phyloP scores from a whole-genome alignment of 2,888 invertebrate species.

The Oligia strigilis region DNA sequence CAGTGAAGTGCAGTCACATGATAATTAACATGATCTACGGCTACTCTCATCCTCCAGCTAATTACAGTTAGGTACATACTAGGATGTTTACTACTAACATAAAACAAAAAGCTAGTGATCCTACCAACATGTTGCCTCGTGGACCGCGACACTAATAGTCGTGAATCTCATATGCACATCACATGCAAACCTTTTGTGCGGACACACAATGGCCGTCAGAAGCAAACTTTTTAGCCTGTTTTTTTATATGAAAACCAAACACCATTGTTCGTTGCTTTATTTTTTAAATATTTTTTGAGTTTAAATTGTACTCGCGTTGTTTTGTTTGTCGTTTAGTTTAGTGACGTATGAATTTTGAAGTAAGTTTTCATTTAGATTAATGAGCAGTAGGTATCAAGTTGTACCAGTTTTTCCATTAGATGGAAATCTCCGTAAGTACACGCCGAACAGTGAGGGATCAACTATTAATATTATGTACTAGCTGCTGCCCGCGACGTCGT shows the following conservation, averaged over 20 bases:
- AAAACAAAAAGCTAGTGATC: not conserved
- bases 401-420: not conserved
- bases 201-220: slow-evolving; percentile 71
- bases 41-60: not conserved
- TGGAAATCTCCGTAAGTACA: too few relatives aligned
- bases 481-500: too few relatives aligned
- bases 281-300: slow-evolving; percentile 53
- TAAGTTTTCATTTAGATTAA: not conserved
- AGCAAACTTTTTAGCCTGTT: slow-evolving; percentile 75
- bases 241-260: slow-evolving; percentile 73
- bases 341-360: slow-evolving; percentile 4
- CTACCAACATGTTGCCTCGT: not conserved
- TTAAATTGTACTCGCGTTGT: slow-evolving; percentile 2
- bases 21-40: not conserved
- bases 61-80: not conserved
- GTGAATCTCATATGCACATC: slow-evolving; percentile 65
- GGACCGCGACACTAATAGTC: slow-evolving; percentile 2
- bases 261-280: slow-evolving; percentile 64
- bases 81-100: not conserved
- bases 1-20: not conserved
- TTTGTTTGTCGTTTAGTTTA: slow-evolving; percentile 12
- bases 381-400: not conserved
- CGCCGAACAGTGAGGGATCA: not conserved
- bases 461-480: not conserved
- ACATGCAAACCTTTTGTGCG: slow-evolving; percentile 70